phyloP scores from a whole-genome alignment of 2,888 invertebrate genomes.

The Gerosis bhagava region DNA sequence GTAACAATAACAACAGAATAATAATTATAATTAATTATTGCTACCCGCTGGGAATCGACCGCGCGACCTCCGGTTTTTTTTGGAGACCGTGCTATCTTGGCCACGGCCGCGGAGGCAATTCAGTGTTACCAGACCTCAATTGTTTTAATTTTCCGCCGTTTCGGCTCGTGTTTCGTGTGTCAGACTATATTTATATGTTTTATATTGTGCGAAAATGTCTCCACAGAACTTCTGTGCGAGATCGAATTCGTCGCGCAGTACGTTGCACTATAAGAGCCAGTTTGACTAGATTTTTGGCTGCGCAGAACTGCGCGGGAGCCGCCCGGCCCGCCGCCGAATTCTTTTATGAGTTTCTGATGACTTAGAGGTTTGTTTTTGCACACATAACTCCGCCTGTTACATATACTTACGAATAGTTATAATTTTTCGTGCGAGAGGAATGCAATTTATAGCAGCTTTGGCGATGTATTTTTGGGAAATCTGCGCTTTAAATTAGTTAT shows the following conservation, averaged over 20 bases:
- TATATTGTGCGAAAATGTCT: too few species aligned
- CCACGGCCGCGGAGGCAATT: too few species aligned
- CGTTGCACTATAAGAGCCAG: slow-evolving; percentile 79
- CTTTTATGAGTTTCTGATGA: slow-evolving; percentile 64
- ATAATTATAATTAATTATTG: too few species aligned
- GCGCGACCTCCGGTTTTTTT: too few species aligned
- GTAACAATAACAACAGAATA: too few species aligned
- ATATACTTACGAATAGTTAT: slow-evolving; percentile 22
- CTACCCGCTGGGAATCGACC: too few species aligned
- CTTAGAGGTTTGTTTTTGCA: slow-evolving; percentile 46
- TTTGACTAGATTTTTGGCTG: slow-evolving; percentile 82
- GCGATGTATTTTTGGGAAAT: neutral
- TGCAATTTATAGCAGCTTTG: slow-evolving; percentile 2
- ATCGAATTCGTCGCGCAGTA: slow-evolving; percentile 68
- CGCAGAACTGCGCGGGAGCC: slow-evolving; percentile 39
- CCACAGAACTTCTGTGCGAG: slow-evolving; percentile 43
- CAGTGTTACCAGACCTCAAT: too few species aligned
- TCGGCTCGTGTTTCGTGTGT: too few species aligned
- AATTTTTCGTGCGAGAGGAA: slow-evolving; percentile 10
- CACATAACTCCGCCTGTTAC: slow-evolving; percentile 24
- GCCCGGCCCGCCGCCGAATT: slow-evolving; percentile 39
- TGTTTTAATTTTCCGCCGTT: too few species aligned
- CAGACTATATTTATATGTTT: too few species aligned
- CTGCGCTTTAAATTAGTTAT: too few species aligned
- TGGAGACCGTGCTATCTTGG: too few species aligned